Conservation (phyloP, 1,140 invertebrate species). For the Sinella curviseta region DNA sequence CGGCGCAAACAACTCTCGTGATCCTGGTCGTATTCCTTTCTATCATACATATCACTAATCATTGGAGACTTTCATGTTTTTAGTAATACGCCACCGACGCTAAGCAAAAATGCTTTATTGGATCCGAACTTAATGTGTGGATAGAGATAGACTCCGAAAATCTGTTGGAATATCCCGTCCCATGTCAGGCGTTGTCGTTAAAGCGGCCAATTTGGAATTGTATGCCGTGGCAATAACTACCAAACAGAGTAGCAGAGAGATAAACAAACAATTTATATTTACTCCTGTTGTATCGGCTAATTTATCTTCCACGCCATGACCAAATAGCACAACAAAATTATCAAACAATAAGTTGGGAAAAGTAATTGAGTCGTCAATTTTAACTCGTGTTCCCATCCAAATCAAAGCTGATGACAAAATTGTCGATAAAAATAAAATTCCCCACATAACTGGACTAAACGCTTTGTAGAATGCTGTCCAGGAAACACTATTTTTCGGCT, state of each 20-base stretch:
- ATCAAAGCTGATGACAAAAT: neutral
- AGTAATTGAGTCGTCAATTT: neutral
- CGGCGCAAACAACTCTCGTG: neutral
- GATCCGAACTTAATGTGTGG: neutral
- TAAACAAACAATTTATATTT: neutral
- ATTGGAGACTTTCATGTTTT: neutral
- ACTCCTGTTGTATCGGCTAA: neutral
- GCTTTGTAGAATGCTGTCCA: too few relatives aligned
- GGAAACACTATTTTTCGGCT: neutral
- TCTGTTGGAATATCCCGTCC: neutral
- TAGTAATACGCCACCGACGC: neutral
- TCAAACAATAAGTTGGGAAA: neutral
- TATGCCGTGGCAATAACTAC: neutral
- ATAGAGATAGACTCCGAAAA: neutral
- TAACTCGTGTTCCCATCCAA: constrained; percentile 1
- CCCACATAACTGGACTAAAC: neutral
- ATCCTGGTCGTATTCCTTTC: neutral
- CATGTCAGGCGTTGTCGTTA: neutral
- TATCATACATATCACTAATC: neutral
- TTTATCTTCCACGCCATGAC: neutral
- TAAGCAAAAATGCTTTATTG: neutral
- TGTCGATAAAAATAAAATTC: neutral
- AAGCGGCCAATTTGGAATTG: neutral
- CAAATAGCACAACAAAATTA: neutral
- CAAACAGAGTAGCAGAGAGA: neutral